Evolutionary conservation across 2,113 vertebrate species (phyloP), one percentile per base, ranked within the genome.

Genomic region (Sturnus vulgaris): DNA sequence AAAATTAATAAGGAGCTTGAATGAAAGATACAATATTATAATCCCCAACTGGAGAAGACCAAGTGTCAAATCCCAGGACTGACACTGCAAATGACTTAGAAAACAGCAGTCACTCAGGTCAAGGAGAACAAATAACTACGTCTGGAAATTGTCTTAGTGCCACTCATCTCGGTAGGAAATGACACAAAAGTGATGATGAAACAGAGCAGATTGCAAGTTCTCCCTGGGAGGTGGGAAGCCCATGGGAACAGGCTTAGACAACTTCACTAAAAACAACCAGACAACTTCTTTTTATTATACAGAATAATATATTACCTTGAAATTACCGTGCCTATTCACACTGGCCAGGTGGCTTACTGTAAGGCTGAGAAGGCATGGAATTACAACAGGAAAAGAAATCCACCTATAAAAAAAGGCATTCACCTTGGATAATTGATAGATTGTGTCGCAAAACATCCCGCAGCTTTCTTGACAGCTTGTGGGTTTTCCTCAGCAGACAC

Each of bases 131-230:
- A 96, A 94, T 84, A 94, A 92, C 69, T 56, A 88, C 0, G 61
- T 96, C 96, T 97, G 96, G 95, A 96, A 93, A 93, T 84, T 92
- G 92, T 97, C 93, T 94, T 15, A 1, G 76, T 96, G 92, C 83
- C 96, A 97, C 90, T 96, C 95, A 96, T 96, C 96, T 96, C 76
- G 0, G 86, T 95, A 94, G 94, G 95, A 97, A 97, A 96, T 84
- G 94, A 85, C 92, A 92, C 76, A 88, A 96, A 96, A 97, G 95
- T 52, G 95, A 93, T 86, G 93, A 96, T 86, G 94, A 97, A 94
- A 96, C 88, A 94, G 86, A 94, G 72, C 95, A 97, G 96, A 97
- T 86, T 96, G 81, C 88, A 84, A 84, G 69, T 75, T 96, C 95
- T 88, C 93, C 72, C 27, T 95, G 93, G 94, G 96, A 96, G 94